Conservation (phyloP, 2,797 vertebrate species). For the Gambelia wislizenii region DNA sequence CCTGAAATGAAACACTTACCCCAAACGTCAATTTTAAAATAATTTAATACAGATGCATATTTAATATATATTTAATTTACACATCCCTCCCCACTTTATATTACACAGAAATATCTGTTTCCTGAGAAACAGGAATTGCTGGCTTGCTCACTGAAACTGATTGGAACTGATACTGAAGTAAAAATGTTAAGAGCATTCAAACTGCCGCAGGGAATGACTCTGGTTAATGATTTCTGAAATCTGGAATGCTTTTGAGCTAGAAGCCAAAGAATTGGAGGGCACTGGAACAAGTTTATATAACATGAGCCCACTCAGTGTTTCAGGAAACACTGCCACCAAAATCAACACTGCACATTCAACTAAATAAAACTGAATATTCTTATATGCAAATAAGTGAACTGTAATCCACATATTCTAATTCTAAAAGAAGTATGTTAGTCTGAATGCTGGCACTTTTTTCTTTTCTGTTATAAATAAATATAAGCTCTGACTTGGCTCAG, state of each 20-base stretch:
- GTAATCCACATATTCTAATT: no score
- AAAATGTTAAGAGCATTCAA: background rate
- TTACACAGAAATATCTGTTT: background rate
- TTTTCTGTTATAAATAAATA: background rate
- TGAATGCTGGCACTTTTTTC: no score
- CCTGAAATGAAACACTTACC: background rate
- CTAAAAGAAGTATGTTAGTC: no score
- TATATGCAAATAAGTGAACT: no score
- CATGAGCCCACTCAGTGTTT: background rate
- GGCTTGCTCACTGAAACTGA: constrained; percentile 4
- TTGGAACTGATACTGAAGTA: background rate
- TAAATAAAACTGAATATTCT: background rate
- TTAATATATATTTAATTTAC: background rate
- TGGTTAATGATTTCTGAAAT: background rate
- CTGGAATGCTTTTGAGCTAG: background rate
- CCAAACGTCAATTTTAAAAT: background rate
- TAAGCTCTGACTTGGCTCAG: background rate
- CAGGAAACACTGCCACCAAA: background rate
- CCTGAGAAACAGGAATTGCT: background rate
- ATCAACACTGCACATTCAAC: no score
- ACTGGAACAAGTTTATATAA: background rate
- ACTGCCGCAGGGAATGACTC: background rate
- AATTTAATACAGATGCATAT: background rate
- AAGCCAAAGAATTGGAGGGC: background rate
- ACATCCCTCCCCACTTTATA: background rate